Evolutionary conservation across 2,113 vertebrate genomes (phyloP), one percentile per base, ranked within the genome.

Genomic region (Muntiacus reevesi): DNA sequence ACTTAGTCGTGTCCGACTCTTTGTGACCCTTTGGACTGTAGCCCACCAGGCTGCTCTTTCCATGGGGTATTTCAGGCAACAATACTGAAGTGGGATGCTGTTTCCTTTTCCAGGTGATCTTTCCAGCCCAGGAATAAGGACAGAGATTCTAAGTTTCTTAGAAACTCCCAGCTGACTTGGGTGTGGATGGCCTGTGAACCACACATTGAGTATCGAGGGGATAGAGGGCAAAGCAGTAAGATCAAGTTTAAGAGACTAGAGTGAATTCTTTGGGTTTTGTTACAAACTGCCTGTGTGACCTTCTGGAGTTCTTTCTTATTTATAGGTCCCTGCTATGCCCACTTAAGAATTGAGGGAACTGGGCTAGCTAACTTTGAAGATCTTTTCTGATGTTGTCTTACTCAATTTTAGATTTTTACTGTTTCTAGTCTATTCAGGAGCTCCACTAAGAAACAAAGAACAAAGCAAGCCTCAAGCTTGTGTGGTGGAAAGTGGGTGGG

Each of bases 211-310:
- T 17, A 5, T 19, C 2, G 13, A 55, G 14, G 7, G 7, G 21
- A 30, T 0, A 11, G 40, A 30, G 11, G 5, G 45, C 0, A 23
- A 16, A 50, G 13, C 0, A 11, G 54, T 25, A 9, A 14, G 33
- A 17, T 4, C n/a, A 16, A 45, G n/a, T 7, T 78, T 1, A 45
- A 74, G 13, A 43, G 52, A 30, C 36, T 7, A 16, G 23, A 60
- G 15, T 15, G 2, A 15, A 5, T 47, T 23, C 33, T 43, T 36
- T 19, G 55, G 17, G 12, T 23, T 62, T 79, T 88, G 59, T 12
- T 52, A n/a, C 14, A 28, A 47, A n/a, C 43, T 40, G 12, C 21
- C 33, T 21, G 30, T 14, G 17, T 91, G 33, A 30, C 28, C 54
- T 40, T 21, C 3, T 15, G 9, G 30, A 79, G 14, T 36, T 1